Conservation (phyloP, 2,797 vertebrate species). For the Molothrus aeneus region DNA sequence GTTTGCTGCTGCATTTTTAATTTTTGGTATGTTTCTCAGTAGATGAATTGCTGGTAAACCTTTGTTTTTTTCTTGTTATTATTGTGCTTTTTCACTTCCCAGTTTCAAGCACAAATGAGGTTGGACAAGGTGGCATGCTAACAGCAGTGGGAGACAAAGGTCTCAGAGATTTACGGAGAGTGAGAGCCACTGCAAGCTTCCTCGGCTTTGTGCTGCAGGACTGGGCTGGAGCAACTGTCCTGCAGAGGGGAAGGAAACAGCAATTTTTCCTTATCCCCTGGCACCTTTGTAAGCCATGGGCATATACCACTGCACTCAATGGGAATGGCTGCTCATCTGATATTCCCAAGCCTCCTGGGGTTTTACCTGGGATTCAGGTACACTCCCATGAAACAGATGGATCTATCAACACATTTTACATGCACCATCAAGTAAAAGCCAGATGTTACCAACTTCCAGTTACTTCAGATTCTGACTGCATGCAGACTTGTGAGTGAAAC, state of each 20-base stretch:
- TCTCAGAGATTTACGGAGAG: background rate
- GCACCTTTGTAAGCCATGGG: background rate
- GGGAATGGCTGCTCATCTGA: background rate
- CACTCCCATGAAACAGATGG: accelerated
- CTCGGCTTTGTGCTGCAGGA: background rate
- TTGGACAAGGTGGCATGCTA: background rate
- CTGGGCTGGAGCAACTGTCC: background rate
- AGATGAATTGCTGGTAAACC: background rate
- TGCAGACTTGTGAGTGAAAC: background rate
- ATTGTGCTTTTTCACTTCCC: background rate
- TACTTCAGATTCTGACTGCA: background rate
- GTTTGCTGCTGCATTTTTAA: background rate
- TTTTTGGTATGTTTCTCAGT: background rate
- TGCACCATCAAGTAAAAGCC: background rate
- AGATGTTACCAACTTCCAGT: background rate
- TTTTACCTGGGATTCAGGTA: background rate
- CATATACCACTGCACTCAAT: background rate
- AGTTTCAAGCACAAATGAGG: background rate
- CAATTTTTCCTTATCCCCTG: background rate
- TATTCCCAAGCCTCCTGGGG: background rate
- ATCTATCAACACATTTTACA: background rate
- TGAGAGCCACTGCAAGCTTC: background rate
- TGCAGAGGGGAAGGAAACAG: background rate
- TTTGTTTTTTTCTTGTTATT: background rate
- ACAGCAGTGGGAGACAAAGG: background rate